Evolutionary conservation across 2,888 invertebrate genomes (phyloP).

Genomic region (Phytoseiulus persimilis): DNA sequence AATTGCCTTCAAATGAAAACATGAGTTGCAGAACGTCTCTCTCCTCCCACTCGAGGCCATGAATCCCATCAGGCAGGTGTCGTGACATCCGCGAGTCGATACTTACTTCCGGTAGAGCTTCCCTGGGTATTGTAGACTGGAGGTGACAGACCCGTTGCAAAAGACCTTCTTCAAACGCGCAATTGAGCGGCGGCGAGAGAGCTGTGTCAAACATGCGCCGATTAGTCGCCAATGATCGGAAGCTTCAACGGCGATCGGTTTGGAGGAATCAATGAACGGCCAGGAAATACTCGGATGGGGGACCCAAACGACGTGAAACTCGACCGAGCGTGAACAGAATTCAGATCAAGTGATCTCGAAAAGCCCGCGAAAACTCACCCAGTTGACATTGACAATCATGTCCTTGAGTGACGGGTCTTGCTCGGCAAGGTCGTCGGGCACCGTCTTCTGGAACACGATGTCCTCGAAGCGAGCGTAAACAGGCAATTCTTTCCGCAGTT

Average conservation of each 20-base stretch:
- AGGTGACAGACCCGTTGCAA: neutral
- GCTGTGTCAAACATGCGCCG: neutral
- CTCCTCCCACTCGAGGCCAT: too few species aligned
- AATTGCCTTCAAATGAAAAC: neutral
- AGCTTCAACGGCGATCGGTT: neutral
- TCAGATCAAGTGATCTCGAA: too few species aligned
- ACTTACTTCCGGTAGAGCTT: conserved; percentile 16
- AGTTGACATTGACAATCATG: neutral
- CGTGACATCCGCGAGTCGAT: neutral
- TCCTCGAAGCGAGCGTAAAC: conserved; percentile 6
- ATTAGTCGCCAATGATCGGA: neutral
- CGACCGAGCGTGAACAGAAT: too few species aligned
- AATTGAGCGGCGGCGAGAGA: neutral
- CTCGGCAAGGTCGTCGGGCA: neutral
- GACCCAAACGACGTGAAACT: too few species aligned
- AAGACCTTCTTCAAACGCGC: neutral
- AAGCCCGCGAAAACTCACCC: too few species aligned
- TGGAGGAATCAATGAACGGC: too few species aligned
- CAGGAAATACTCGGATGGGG: too few species aligned
- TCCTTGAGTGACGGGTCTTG: neutral
- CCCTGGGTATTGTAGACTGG: neutral
- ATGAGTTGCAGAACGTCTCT: neutral
- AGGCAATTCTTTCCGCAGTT: neutral
- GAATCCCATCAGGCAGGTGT: neutral
- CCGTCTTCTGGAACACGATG: neutral